These are phyloP conservation scores for Pherbina coryleti DNA, from an alignment of 2,888 invertebrate genomes.

Conservation along the genomic window DNA sequence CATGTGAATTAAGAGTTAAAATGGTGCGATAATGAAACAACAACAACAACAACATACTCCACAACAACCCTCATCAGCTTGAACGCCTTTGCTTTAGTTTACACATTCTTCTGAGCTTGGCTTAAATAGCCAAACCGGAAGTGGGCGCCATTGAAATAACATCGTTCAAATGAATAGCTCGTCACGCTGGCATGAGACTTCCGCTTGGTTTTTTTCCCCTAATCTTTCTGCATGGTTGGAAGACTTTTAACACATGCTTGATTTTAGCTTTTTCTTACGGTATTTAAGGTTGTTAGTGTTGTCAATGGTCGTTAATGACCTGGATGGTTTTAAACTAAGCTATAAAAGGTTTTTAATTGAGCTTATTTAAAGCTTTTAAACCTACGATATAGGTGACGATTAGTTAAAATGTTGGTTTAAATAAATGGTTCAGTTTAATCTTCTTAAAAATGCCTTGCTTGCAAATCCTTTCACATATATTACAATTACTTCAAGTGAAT, in stretches of 20 bases:
- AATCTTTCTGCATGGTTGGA: too few species aligned
- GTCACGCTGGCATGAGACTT: too few species aligned
- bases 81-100: conserved; percentile 12
- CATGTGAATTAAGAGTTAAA: too few species aligned
- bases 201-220: too few species aligned
- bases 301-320: neutral
- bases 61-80: conserved; percentile 5
- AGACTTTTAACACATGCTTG: too few species aligned
- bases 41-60: conserved; percentile 5
- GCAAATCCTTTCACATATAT: neutral
- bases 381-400: too few species aligned
- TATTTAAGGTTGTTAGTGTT: too few species aligned
- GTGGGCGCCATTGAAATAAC: too few species aligned
- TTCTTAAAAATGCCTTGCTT: neutral
- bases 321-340: neutral
- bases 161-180: too few species aligned
- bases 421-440: neutral
- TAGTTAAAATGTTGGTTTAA: neutral
- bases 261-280: too few species aligned
- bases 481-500: neutral
- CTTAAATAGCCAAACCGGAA: too few species aligned
- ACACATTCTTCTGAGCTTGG: too few species aligned
- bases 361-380: neutral
- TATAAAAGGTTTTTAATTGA: neutral
- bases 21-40: neutral